A percentile compares a stretch with the other conserved stretches of the same genome.
These are phyloP conservation scores for Stichopus chloronotus DNA, from an alignment of 35 echinoderm and acorn worm genomes.

Conservation along the genomic window DNA sequence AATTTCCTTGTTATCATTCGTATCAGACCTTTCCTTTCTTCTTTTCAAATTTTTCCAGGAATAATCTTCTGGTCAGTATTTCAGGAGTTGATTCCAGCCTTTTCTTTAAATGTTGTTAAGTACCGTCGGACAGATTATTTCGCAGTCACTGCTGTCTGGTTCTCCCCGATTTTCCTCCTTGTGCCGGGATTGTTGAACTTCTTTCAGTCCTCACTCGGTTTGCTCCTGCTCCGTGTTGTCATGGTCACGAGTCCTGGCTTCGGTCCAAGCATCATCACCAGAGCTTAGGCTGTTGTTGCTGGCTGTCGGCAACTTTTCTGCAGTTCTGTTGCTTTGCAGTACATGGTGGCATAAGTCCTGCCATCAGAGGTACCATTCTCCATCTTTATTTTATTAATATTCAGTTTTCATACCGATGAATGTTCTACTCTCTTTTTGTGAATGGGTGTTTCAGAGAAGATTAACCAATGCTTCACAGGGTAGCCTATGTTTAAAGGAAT, in stretches of 20 bases:
- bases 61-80: constrained; percentile 91
- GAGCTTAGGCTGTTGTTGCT: constrained; percentile 62
- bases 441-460: too few relatives aligned
- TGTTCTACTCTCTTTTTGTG: too few relatives aligned
- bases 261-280: constrained; percentile 84
- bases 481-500: too few relatives aligned
- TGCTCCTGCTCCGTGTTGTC: constrained; percentile 74
- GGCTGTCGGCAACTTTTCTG: constrained; percentile 74
- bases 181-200: constrained; percentile 37
- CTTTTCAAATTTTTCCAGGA: constrained; percentile 32
- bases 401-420: neutral
- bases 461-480: too few relatives aligned
- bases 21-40: too few relatives aligned
- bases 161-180: constrained; percentile 70
- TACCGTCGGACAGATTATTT: constrained; percentile 84
- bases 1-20: too few relatives aligned
- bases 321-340: constrained; percentile 67
- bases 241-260: constrained; percentile 67
- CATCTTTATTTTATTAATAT: neutral
- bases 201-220: constrained; percentile 72
- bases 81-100: constrained; percentile 80
- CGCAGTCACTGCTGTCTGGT: constrained; percentile 75
- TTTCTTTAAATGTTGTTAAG: constrained; percentile 85
- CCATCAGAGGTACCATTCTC: constrained; percentile 82
- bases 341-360: constrained; percentile 94